Evolutionary conservation across 2,113 vertebrate species (phyloP), one percentile per base, ranked within the genome.

Genomic region (Hydrochoerus hydrochaeris): DNA sequence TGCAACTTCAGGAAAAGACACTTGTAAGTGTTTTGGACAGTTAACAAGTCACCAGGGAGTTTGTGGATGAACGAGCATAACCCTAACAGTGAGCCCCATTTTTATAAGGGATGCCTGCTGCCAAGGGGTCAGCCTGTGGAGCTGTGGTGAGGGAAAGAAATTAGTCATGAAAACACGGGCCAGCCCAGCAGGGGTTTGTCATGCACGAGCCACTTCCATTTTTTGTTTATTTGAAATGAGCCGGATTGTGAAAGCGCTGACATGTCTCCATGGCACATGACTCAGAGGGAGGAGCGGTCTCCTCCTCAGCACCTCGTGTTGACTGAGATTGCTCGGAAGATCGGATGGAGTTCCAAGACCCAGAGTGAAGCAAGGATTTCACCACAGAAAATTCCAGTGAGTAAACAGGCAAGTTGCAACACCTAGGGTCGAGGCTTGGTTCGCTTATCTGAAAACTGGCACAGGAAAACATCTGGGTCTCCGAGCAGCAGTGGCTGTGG

Each of bases 161-260:
- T 98, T 98, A 98, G 98, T 99, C 98, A 98, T 98, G 97, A 98
- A 98, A 98, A 98, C 94, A 98, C 82, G 97, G 94, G 90, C 93
- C 30, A 96, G 97, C 92, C 71, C 98, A 96, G 93, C 94, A 97
- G 98, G 98, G 95, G 98, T 97, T 98, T 97, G 88, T 96, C 97
- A 97, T 92, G 88, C 46, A 97, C 97, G 96, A 98, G 96, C 97
- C 94, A 97, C 95, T 96, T 80, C 38, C 38, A 91, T 84, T 96
- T 98, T 97, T 95, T 98, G 89, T 98, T 98, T 98, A 93, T 96
- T 97, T 98, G 97, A 98, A 98, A 86, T 83, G 95, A 92, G 44
- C n/a, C 96, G 65, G 30, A 62, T 97, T 93, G 62, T n/a, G 52
- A 97, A 97, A 95, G 93, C 81, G 54, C 62, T 96, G 92, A 75